Evolutionary conservation across 2,888 invertebrate genomes (phyloP).

Genomic region (Eupithecia inturbata): DNA sequence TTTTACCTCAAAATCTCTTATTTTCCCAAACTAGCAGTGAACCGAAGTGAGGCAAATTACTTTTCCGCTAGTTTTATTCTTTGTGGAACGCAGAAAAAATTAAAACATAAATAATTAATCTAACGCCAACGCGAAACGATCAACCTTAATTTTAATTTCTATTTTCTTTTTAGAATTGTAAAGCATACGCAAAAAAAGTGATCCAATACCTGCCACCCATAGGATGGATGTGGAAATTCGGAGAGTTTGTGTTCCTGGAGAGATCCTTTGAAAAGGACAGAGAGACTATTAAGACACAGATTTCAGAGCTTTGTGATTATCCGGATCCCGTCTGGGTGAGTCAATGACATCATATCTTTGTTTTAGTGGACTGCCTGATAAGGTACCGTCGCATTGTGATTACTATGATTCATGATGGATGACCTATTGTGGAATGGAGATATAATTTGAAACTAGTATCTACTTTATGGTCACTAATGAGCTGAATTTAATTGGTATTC

Average conservation of each 20-base stretch:
- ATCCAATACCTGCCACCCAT: constrained; percentile 95
- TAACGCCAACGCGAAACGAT: too few relatives aligned
- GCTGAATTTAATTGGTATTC: background rate
- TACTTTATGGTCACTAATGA: background rate
- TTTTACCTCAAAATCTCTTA: too few relatives aligned
- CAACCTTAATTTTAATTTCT: too few relatives aligned
- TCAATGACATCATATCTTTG: constrained; percentile 38
- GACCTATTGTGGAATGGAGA: constrained; percentile 13
- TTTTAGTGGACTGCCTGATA: constrained; percentile 20
- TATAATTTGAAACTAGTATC: constrained; percentile 5
- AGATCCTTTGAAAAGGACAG: constrained; percentile 96
- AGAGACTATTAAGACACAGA: constrained; percentile 90
- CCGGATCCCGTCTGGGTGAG: constrained; percentile 95
- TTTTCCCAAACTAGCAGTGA: too few relatives aligned
- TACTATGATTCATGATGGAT: constrained; percentile 12
- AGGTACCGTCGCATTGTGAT: constrained; percentile 14
- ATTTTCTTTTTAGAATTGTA: constrained; percentile 89
- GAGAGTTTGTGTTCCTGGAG: constrained; percentile 96
- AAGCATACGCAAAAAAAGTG: constrained; percentile 97
- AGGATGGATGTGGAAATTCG: constrained; percentile 98
- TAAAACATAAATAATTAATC: too few relatives aligned
- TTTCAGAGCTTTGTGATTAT: constrained; percentile 92
- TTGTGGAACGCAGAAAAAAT: too few relatives aligned
- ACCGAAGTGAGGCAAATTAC: too few relatives aligned
- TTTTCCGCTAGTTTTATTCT: too few relatives aligned